Evolutionary conservation across 2,797 vertebrate genomes (phyloP).

Genomic region (Hirundo rustica): DNA sequence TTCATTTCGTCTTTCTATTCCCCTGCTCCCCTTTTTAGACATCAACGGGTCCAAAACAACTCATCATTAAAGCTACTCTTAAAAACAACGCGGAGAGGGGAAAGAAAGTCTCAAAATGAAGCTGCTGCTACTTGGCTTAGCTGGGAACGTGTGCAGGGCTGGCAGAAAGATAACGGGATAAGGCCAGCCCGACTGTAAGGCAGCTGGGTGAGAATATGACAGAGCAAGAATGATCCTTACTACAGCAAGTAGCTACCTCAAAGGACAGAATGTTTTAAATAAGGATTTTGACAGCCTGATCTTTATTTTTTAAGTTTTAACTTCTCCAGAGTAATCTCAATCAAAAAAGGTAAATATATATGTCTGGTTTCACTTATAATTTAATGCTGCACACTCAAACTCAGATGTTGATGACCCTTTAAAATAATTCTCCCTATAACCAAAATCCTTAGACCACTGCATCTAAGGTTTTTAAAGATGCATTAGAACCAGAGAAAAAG

Average conservation of each 20-base stretch:
- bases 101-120: background rate
- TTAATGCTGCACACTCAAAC: background rate
- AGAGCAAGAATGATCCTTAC: background rate
- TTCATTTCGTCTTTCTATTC: background rate
- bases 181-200: background rate
- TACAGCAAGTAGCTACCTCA: background rate
- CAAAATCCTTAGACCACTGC: background rate
- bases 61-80: background rate
- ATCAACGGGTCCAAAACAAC: background rate
- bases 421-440: background rate
- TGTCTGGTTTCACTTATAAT: background rate
- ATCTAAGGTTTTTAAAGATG: background rate
- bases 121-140: background rate
- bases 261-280: background rate
- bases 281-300: background rate
- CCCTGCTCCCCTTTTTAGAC: background rate
- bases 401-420: background rate
- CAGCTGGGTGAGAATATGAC: background rate
- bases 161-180: background rate
- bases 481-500: background rate
- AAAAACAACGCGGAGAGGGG: background rate
- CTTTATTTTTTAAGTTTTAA: background rate
- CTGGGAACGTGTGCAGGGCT: background rate
- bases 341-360: background rate
- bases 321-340: background rate